phyloP scores from a whole-genome alignment of 2,113 vertebrate species.

The Eurystomus gularis region DNA sequence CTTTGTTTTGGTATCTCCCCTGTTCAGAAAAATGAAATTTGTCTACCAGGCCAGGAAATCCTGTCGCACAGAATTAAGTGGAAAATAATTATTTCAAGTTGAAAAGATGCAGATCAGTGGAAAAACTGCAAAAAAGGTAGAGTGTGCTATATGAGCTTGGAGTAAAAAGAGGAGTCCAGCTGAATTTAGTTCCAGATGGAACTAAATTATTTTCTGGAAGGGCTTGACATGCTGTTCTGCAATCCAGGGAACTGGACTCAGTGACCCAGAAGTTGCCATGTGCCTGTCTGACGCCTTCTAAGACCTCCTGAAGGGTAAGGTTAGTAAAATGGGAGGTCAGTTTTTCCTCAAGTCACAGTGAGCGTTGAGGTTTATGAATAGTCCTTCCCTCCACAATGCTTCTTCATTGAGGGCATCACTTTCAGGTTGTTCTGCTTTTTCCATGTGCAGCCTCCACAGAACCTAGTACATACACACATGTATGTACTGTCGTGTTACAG shows the following conservation, averaged over 20 bases:
- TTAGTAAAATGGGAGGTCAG: background rate
- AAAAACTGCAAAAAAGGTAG: background rate
- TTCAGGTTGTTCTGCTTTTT: background rate
- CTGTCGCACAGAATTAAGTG: background rate
- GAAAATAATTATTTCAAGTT: background rate
- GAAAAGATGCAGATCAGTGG: background rate
- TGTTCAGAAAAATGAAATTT: background rate
- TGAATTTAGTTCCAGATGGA: background rate
- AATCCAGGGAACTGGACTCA: background rate
- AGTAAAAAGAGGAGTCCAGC: background rate
- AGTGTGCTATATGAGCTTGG: background rate
- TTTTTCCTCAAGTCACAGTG: background rate
- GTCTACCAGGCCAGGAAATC: background rate
- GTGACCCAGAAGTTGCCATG: background rate
- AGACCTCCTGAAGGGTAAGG: background rate
- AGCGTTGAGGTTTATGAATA: background rate
- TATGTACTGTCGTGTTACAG: background rate
- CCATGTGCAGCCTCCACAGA: background rate
- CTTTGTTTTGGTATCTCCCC: background rate
- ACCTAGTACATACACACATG: too few relatives aligned
- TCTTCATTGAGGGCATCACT: background rate
- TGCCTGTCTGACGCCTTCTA: background rate
- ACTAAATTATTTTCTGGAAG: background rate
- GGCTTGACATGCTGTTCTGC: background rate
- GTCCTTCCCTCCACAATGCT: background rate